Base-by-base conservation (phyloP, 2,888 invertebrate genomes). In the Pheosia gnoma region DNA sequence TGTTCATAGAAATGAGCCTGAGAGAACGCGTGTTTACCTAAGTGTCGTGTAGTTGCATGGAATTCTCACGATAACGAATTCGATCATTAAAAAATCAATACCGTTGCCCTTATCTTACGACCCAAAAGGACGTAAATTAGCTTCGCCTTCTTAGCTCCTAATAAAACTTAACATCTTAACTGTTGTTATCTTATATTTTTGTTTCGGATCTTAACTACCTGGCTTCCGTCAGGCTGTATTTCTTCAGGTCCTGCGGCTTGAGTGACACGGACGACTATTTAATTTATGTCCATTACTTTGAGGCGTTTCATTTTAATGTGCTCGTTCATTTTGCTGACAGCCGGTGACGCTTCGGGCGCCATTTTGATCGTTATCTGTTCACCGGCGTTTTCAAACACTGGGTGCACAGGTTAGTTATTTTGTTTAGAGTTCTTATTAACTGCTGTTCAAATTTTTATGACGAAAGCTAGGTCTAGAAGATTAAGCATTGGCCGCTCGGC, bases 161-260 rank as follows among this genome's bases (percentile, higher is more conserved):
- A 92, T 93, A 93, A 93, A 93, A 91, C 78, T 80, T 83, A 86
- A 93, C 91, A 87, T 90, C 93, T 93, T 86, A 88, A 91, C 89
- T 84, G 76, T 77, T 82, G 86, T 93, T 92, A 93, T 93, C 93
- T 88, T 77, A 85, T 87, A 90, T 88, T 91, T 90, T 89, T 88
- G 89, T 91, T 89, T 87, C 72, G 77, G 78, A 93, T 92, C 92
- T 92, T 90, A 87, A 92, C 92, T 93, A 93, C 93, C 93, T 93
- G 93, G 90, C 91, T 93, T 91, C 91, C 89, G 92, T 87, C 89
- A 87, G 75, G 80, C 79, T 74, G 79, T 86, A 85, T 88, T 81
- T 84, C 86, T 84, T 80, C 72, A 81, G 81, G 81, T 85, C 86
- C 88, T 87, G 84, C 77, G 78, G 67, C 80, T 85, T 92, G 91